Evolutionary conservation across 2,113 vertebrate species (phyloP), one percentile per base, ranked within the genome.

Genomic region (Pygoscelis antarcticus): DNA sequence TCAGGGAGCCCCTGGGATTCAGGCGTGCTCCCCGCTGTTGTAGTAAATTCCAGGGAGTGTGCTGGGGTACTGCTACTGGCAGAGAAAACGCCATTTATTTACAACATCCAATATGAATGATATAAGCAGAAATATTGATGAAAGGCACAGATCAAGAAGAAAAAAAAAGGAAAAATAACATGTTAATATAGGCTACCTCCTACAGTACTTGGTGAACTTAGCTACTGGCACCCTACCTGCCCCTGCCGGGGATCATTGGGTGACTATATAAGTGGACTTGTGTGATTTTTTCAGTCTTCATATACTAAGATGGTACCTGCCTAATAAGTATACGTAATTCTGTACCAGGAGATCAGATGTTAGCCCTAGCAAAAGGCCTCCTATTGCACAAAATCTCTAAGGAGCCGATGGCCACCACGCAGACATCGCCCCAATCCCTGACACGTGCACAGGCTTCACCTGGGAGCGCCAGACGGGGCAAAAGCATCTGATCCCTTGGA

Each of bases 401-500:
- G 1, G 13, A 68, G 78, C 60, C 3, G 22, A 23, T 16, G 70
- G 61, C 34, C 46, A 29, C 32, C 54, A 16, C 0, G 8, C 16
- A 44, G 46, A 22, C 38, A 13, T 52, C 4, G 1, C 38, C 78
- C 30, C 4, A 3, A 29, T 6, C 57, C 40, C 32, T 6, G 60
- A 6, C 52, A 13, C 6, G 2, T 11, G 9, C 4, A 3, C 44
- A 22, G 70, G 26, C 38, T 61, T 61, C 46, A 5, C 32, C 6
- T 1, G 2, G 13, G 10, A 34, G 46, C 3, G 18, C 61, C 61
- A 38, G 78, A 16, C 3, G 0, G 4, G 22, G 23, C 62, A 13
- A 40, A 69, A 61, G 34, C 55, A 54, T 7, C 34, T 1, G 19
- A 40, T 40, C 20, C 42, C 57, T 42, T 8, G 72, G 72, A 11